Evolutionary conservation across 2,113 vertebrate species (phyloP).

Genomic region (Vidua macroura): DNA sequence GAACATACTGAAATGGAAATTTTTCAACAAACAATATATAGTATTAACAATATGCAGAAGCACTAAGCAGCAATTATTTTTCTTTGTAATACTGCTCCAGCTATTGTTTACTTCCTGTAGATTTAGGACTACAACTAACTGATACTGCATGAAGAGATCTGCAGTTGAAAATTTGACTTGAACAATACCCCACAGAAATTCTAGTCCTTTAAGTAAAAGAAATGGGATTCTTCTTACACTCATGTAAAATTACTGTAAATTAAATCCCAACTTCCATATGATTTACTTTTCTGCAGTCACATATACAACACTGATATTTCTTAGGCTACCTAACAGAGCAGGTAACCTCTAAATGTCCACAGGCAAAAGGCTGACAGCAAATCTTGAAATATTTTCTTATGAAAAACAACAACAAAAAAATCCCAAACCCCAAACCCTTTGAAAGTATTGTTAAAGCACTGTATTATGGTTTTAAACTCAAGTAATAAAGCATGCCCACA

Average conservation of each 20-base stretch:
- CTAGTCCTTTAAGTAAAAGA: constrained; percentile 40
- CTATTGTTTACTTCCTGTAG: constrained; percentile 23
- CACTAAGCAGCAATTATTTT: constrained; percentile 58
- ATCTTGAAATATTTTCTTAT: constrained; percentile 16
- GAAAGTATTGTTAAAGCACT: constrained; percentile 56
- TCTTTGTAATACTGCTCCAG: constrained; percentile 51
- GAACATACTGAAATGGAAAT: constrained; percentile 65
- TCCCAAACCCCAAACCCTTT: neutral
- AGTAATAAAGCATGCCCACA: constrained; percentile 27
- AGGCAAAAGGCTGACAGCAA: constrained; percentile 53
- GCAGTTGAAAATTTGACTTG: constrained; percentile 40
- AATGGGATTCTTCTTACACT: constrained; percentile 41
- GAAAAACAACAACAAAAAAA: neutral
- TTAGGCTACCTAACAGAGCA: constrained; percentile 52
- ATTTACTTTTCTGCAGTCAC: neutral
- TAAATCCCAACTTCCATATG: constrained; percentile 51
- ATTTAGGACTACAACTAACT: constrained; percentile 22
- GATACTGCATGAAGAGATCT: constrained; percentile 40
- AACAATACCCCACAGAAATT: constrained; percentile 51
- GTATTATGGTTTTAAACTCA: constrained; percentile 45
- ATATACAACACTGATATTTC: constrained; percentile 25
- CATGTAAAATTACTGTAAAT: constrained; percentile 52
- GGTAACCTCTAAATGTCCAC: constrained; percentile 58
- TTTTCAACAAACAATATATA: constrained; percentile 61
- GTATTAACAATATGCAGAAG: constrained; percentile 61